Base-by-base conservation (phyloP, 2,797 vertebrate genomes). In the Chelonia mydas region DNA sequence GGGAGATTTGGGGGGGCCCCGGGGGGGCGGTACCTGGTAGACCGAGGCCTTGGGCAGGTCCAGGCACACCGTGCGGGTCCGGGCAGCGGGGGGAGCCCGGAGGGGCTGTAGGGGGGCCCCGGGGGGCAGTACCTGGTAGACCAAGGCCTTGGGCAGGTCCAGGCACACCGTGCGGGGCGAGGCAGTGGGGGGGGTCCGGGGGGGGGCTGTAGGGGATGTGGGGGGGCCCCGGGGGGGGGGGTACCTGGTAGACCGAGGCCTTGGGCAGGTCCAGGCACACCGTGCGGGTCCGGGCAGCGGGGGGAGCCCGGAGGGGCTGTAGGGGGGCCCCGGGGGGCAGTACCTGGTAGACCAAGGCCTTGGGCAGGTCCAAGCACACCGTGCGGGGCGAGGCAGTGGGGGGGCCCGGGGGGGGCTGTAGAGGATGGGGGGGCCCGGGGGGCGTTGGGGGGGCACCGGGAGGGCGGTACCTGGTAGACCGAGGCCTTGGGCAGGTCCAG, bases 191-290 rank as follows among this genome's bases (percentile, higher is more conserved):
- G 37, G 37, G 37, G 37, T 37, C 85, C 88, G 37, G 81, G 84
- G 86, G 90, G 93, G 41, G 41, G 5, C 41, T 41, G 94, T 99
- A 99, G 41, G 37, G 41, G 41, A 41, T 5, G 5, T 5, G 5
- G 41, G 41, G 41, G 41, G 41, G 41, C 41, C 83, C 86, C 88
- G 5, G 81, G 84, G 84, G 90, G 93, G 41, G 83, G 45, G 95
- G 94, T 99, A 99, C 99, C 99, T 99, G 99, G 92, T 99, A 99
- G 90, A 99, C 99, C 94, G 99, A 99, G 95, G 99, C 99, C 98
- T 99, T 99, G 98, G 99, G 99, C 41, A 41, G 41, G 41, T 41
- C 41, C 41, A 41, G 41, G 41, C 41, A 41, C 41, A 5, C 41
- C 41, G 41, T 41, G 41, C 41, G 5, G 41, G 41, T 41, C 41